phyloP scores from a whole-genome alignment of 64 coral and sea anemone species.

The Stichodactyla helianthus region DNA sequence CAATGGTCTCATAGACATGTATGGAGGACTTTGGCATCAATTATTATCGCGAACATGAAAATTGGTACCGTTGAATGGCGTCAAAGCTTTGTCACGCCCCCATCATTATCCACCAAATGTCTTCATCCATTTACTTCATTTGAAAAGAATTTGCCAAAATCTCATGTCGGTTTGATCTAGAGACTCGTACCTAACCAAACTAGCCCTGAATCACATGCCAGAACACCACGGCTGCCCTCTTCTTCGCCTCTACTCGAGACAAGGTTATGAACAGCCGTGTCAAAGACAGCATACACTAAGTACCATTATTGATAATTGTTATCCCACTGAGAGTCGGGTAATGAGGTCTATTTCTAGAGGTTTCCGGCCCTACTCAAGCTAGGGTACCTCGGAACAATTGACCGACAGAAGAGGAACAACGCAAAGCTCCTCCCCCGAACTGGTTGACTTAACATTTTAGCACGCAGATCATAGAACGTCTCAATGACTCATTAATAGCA shows the following conservation, averaged over 20 bases:
- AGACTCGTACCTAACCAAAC: background rate
- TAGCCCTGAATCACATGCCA: background rate
- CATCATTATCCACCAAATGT: constrained; percentile 15
- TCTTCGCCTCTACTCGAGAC: background rate
- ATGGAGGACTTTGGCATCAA: constrained; percentile 22
- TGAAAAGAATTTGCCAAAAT: background rate
- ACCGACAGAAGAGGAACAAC: constrained; percentile 8
- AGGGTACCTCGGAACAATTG: background rate
- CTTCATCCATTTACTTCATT: background rate
- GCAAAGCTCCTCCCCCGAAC: background rate
- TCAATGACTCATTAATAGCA: constrained; percentile 20
- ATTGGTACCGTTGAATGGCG: constrained; percentile 15
- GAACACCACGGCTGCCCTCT: background rate
- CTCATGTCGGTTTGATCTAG: background rate
- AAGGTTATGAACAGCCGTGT: background rate
- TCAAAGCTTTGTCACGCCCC: constrained; percentile 9
- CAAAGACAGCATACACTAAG: background rate
- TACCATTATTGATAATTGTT: constrained; percentile 18
- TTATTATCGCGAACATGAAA: constrained; percentile 21
- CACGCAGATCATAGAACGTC: constrained; percentile 3
- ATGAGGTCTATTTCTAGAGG: constrained; percentile 24
- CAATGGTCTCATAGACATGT: constrained; percentile 3
- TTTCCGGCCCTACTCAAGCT: constrained; percentile 10
- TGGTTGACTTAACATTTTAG: constrained; percentile 15
- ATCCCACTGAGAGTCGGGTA: constrained; percentile 19